These are phyloP conservation scores for Epinotia demarniana DNA, from an alignment of 2,888 invertebrate genomes.

Conservation along the genomic window DNA sequence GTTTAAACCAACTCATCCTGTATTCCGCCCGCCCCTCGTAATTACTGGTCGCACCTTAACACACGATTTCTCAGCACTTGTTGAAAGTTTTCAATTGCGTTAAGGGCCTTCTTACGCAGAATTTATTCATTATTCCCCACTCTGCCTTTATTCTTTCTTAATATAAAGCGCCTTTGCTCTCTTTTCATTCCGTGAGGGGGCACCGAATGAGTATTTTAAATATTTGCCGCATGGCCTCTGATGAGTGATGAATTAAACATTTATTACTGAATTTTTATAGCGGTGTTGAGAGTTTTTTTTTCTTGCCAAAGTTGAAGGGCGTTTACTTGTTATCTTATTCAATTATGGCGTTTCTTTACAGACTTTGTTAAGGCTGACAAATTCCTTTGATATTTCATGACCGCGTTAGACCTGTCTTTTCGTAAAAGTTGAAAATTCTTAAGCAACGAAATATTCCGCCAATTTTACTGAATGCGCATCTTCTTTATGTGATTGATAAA, in stretches of 20 bases:
- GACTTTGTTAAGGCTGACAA: not conserved
- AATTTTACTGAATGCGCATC: no score
- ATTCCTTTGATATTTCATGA: not conserved
- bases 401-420: no score
- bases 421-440: no score
- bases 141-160: constrained; percentile 71
- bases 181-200: constrained; percentile 64
- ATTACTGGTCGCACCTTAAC: constrained; percentile 82
- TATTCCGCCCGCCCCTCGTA: constrained; percentile 74
- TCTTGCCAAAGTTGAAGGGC: constrained; percentile 35
- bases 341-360: constrained; percentile 28
- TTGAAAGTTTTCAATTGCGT: constrained; percentile 85
- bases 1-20: constrained; percentile 78
- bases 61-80: constrained; percentile 84
- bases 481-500: no score
- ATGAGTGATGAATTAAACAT: constrained; percentile 80
- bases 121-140: constrained; percentile 81
- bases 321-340: constrained; percentile 43
- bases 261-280: constrained; percentile 71
- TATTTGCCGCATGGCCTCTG: constrained; percentile 79
- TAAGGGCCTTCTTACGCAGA: constrained; percentile 78
- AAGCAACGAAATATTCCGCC: no score
- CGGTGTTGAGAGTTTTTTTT: constrained; percentile 57
- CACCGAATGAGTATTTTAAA: constrained; percentile 78
- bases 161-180: constrained; percentile 80